phyloP scores from a whole-genome alignment of 64 coral and sea anemone species.

The Astreopora myriophthalma region DNA sequence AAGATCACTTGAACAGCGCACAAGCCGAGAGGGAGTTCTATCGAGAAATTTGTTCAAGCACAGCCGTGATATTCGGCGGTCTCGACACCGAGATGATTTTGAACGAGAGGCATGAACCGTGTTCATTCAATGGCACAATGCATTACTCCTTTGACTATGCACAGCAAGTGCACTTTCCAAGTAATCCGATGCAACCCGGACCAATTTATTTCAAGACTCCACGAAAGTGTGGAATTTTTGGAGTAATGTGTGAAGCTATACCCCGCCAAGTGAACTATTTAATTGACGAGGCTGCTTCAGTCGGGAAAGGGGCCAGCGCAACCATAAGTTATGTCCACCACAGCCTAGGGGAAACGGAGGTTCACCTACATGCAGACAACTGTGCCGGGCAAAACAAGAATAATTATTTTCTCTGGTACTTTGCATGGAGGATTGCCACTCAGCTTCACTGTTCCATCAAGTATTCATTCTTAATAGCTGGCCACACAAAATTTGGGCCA shows the following conservation, averaged over 20 bases:
- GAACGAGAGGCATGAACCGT: slow-evolving; percentile 8
- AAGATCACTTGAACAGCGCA: slow-evolving; percentile 51
- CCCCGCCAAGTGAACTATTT: neutral
- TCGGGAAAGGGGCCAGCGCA: slow-evolving; percentile 7
- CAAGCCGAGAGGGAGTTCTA: slow-evolving; percentile 47
- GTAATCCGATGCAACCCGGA: slow-evolving; percentile 32
- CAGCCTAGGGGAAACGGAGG: slow-evolving; percentile 26
- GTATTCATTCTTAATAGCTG: slow-evolving; percentile 19
- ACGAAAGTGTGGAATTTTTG: slow-evolving; percentile 33
- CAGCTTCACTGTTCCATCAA: neutral
- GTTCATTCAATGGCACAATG: slow-evolving; percentile 32
- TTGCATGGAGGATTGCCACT: too few relatives aligned
- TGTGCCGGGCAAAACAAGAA: slow-evolving; percentile 60
- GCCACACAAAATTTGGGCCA: neutral
- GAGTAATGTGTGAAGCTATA: neutral
- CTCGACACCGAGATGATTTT: neutral
- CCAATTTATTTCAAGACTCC: slow-evolving; percentile 56
- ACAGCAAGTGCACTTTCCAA: slow-evolving; percentile 54
- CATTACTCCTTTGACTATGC: slow-evolving; percentile 64
- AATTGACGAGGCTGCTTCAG: neutral
- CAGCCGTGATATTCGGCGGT: neutral
- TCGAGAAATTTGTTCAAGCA: neutral
- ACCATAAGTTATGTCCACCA: slow-evolving; percentile 33
- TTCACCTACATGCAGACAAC: slow-evolving; percentile 46
- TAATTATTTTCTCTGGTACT: slow-evolving; percentile 55